phyloP scores from a whole-genome alignment of 2,797 vertebrate genomes.

The Malacoraja senta region DNA sequence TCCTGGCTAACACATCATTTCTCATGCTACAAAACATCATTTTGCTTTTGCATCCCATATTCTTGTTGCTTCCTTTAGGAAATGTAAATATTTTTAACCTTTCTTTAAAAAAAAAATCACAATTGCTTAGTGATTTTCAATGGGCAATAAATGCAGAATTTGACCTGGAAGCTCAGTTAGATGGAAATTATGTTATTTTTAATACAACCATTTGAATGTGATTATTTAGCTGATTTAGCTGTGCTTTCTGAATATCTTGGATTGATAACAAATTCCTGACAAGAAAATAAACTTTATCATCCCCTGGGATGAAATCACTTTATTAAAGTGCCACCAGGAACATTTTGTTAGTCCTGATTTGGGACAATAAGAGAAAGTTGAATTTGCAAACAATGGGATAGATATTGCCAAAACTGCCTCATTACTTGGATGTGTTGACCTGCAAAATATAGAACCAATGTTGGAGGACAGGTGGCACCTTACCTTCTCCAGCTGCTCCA shows the following conservation, averaged over 20 bases:
- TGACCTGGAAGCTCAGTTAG: background rate
- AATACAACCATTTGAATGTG: background rate
- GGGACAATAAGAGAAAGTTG: background rate
- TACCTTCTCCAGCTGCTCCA: slow-evolving; percentile 93
- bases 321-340: background rate
- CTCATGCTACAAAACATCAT: background rate
- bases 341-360: background rate
- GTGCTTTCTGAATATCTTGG: background rate
- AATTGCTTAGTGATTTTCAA: too few species aligned
- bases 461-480: slow-evolving; percentile 45
- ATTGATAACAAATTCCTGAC: background rate
- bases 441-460: too few species aligned
- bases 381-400: background rate
- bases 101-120: too few species aligned
- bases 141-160: too few species aligned
- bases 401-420: background rate
- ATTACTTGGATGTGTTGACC: too few species aligned
- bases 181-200: background rate
- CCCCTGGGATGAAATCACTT: background rate
- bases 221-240: background rate
- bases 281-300: background rate
- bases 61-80: background rate
- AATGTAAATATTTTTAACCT: background rate
- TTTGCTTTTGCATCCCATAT: background rate
- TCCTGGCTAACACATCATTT: background rate